Base-by-base conservation (phyloP, 2,113 vertebrate species). In the Choloepus hoffmanni region DNA sequence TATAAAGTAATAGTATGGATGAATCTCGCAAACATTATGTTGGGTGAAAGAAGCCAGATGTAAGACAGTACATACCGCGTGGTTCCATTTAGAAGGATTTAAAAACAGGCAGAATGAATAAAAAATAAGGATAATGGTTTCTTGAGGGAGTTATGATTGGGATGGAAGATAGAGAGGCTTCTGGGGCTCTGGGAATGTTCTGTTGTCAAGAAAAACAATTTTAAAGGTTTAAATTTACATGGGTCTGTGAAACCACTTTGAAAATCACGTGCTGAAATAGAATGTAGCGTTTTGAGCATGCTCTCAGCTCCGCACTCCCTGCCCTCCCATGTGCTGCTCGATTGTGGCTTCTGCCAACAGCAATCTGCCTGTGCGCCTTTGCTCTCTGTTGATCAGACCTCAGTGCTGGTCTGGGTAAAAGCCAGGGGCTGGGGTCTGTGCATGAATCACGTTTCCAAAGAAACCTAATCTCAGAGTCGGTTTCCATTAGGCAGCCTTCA, bases 11-110 rank as follows among this genome's bases (percentile, higher is more conserved):
- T 2, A 90, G 3, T 53, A 23, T 23, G 4, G 8, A 48, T 26
- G 30, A 53, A 68, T 65, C 21, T 82, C 84, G 62, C 16, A 60
- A 50, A 40, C 36, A 82, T 43, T 45, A 23, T 13, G 9, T 12
- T 92, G 78, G 11, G 24, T 63, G 76, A 53, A 85, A 68, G 50
- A 45, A 84, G n/a, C 8, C 28, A 53, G 28, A 40, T 3, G 0
- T 28, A 63, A 24, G 13, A 40, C 24, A 2, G 2, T 1, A 0
- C 40, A 3, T 23, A 5, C 18, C 13, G 0, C 18, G 24, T 53
- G 55, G 36, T 30, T 60, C 28, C 84, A 62, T 11, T 36, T 26
- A 63, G 13, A 81, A 43, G 23, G n/a, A 76, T 26, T 45, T 65
- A n/a, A 18, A 48, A 62, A 58, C 11, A 63, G 5, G 9, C 6